A percentile compares a stretch with the other conserved stretches of the same genome.
These are phyloP conservation scores for Ephydatia muelleri DNA, from an alignment of 37 sponge, comb jelly and placozoan species.

Conservation along the genomic window DNA sequence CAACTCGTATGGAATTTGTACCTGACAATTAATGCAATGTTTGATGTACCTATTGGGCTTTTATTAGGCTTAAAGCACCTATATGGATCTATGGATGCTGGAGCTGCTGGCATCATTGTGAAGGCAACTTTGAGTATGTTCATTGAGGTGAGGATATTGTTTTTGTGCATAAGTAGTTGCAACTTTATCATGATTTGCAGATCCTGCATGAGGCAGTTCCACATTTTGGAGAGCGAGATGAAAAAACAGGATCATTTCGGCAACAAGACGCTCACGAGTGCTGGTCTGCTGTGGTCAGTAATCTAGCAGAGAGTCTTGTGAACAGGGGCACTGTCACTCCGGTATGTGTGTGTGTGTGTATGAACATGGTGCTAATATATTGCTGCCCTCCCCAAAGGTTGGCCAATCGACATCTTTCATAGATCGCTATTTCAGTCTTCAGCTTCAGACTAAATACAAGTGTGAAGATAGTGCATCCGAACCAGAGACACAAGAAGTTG, in stretches of 20 bases:
- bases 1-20: neutral
- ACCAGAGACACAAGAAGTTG: conserved; percentile 60
- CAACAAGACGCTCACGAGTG: conserved; percentile 99
- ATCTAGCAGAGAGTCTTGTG: conserved; percentile 34
- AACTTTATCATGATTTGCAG: conserved; percentile 74
- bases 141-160: neutral
- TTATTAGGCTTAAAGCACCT: neutral
- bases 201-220: conserved; percentile 82
- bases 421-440: conserved; percentile 27
- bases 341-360: conserved; percentile 3
- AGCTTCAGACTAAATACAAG: conserved; percentile 53
- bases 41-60: neutral
- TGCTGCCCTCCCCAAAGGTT: too few species aligned
- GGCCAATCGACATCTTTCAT: neutral
- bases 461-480: conserved; percentile 84
- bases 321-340: neutral
- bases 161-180: neutral
- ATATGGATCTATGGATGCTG: neutral
- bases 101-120: neutral
- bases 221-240: conserved; percentile 85
- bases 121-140: neutral
- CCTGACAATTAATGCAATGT: neutral
- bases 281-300: conserved; percentile 73
- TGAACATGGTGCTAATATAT: too few species aligned
- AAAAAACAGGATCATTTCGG: conserved; percentile 70